phyloP scores from a whole-genome alignment of 2,797 vertebrate species.

The Hafferia zeledoni region DNA sequence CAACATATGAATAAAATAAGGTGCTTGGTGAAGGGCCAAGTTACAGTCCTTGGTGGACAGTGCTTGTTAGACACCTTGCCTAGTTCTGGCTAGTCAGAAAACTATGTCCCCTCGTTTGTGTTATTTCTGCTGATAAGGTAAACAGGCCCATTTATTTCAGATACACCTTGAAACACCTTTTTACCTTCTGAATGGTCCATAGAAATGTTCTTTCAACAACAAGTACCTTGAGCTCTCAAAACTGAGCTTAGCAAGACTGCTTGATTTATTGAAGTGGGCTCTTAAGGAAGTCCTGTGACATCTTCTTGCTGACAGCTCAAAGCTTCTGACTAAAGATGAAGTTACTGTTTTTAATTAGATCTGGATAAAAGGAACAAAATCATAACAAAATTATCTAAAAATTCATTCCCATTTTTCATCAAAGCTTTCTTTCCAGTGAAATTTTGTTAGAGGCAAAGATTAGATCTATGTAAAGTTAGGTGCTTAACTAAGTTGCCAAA shows the following conservation, averaged over 20 bases:
- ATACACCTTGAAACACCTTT: neutral
- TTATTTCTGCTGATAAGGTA: neutral
- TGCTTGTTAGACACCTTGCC: neutral
- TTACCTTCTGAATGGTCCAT: neutral
- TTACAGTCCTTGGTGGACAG: neutral
- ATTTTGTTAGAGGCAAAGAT: neutral
- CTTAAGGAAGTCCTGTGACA: neutral
- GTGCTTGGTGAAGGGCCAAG: neutral
- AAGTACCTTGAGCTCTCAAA: neutral
- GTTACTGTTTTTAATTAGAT: constrained; percentile 11
- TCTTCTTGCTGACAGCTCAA: neutral
- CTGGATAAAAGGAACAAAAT: neutral
- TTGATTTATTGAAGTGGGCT: neutral
- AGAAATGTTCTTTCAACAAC: neutral
- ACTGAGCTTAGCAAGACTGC: neutral
- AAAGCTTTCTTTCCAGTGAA: neutral
- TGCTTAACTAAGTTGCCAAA: neutral
- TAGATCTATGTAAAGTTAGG: neutral
- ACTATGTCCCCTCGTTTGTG: neutral
- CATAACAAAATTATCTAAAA: neutral
- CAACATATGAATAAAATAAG: neutral
- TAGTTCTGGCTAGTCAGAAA: neutral
- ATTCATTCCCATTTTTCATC: neutral
- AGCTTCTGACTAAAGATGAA: constrained; percentile 13
- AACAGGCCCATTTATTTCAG: neutral